Evolutionary conservation across 35 echinoderm and acorn worm genomes (phyloP), one percentile per base, ranked within the genome.

Genomic region (Heliocidaris erythrogramma): DNA sequence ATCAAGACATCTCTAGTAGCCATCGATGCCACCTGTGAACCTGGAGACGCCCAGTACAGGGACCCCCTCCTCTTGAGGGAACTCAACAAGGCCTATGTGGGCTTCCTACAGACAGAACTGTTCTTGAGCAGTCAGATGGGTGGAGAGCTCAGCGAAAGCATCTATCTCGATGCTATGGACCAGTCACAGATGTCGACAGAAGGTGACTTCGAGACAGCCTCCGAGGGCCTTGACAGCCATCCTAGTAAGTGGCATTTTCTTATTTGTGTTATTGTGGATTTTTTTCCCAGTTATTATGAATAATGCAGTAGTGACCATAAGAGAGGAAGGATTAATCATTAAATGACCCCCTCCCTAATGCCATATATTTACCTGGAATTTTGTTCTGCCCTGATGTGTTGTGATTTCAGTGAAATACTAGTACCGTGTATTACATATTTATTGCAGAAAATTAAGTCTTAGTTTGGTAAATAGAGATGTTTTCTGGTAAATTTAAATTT

Each of bases 51-150:
- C 86, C 97, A 98, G 89, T 98, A 94, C 93, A 86, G 48, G 47
- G 93, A 95, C 9, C 61, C 94, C 9, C 59, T 90, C 90, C 61
- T 98, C 3, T 88, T 94, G 17, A 94, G 97, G 31, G 97, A 98
- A 49, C 94, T 98, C 7, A 98, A 98, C 93, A 98, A 98, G 65
- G 96, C 97, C 50, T 96, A 92, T 85, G 93, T 96, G 12, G 97
- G 97, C 7, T 98, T 98, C 94, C 48, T 94, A 9, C 95, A 96
- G 56, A 24, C 47, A 11, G 32, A 31, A 2, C 32, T 49, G 24
- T 32, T 49, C 13, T 9, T 47, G 13, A 59, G 30, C 12, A 61
- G 31, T 78, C 31, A 48, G 91, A 92, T 59, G 31, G 95, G 93
- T 14, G 59, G 52, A 5, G 93, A 92, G 32, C 93, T 92, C 16